These are phyloP conservation scores for Synergus umbraculus DNA, from an alignment of 2,888 invertebrate genomes.

Conservation along the genomic window DNA sequence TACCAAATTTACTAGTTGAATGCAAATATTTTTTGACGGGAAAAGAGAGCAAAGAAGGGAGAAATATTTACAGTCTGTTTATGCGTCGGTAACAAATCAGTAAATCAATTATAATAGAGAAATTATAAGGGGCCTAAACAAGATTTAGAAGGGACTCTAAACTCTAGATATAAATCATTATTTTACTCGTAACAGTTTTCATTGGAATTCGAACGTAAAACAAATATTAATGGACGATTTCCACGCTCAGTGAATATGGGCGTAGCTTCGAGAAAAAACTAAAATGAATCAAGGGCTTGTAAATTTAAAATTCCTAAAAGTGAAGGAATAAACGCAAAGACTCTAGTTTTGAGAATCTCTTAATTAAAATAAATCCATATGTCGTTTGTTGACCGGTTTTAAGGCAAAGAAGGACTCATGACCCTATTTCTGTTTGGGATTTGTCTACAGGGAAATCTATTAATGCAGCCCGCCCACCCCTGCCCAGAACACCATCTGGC, in stretches of 20 bases:
- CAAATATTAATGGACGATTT: not conserved
- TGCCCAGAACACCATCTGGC: constrained; percentile 61
- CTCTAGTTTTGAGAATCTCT: not conserved
- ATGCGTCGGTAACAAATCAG: not conserved
- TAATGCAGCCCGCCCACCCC: constrained; percentile 51
- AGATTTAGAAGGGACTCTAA: too few species aligned
- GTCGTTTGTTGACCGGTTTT: constrained; percentile 6
- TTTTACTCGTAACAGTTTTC: too few species aligned
- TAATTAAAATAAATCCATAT: constrained; percentile 23
- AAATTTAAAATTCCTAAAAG: not conserved
- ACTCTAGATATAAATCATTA: too few species aligned
- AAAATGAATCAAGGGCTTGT: not conserved
- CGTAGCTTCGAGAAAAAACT: not conserved
- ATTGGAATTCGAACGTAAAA: not conserved
- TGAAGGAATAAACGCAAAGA: not conserved
- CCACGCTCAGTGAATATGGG: not conserved
- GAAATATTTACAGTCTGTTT: constrained; percentile 1
- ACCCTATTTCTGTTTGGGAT: constrained; percentile 65
- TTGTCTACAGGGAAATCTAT: constrained; percentile 73
- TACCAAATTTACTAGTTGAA: constrained; percentile 61
- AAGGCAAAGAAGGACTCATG: constrained; percentile 8
- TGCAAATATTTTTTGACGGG: constrained; percentile 68
- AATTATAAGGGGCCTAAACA: not conserved
- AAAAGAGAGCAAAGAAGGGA: constrained; percentile 43
- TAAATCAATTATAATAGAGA: constrained; percentile 1